Evolutionary conservation across 2,888 invertebrate genomes (phyloP).

Genomic region (Clitarchus hookeri): DNA sequence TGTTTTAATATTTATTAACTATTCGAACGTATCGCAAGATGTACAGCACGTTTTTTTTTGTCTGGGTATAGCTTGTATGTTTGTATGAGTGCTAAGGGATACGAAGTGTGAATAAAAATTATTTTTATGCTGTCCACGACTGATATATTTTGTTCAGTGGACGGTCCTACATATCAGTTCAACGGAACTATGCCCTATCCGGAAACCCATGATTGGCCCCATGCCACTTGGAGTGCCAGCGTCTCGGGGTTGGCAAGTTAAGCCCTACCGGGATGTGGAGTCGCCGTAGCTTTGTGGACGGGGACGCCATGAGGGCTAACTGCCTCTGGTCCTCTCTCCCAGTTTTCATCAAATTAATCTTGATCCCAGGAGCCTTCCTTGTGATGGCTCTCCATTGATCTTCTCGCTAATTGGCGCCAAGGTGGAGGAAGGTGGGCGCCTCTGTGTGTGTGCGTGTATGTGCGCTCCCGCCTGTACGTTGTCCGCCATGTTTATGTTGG

Average conservation of each 20-base stretch:
- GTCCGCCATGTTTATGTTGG: constrained; percentile 24
- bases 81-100: too few relatives aligned
- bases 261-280: constrained; percentile 10
- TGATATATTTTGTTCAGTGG: too few relatives aligned
- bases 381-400: constrained; percentile 38
- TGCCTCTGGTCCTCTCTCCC: constrained; percentile 29
- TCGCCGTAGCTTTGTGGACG: constrained; percentile 27
- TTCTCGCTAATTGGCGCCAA: constrained; percentile 39
- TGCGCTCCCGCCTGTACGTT: neutral
- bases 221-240: too few relatives aligned
- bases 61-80: too few relatives aligned
- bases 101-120: too few relatives aligned
- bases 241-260: constrained; percentile 16
- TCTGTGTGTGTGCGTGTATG: neutral
- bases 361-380: constrained; percentile 36
- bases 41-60: too few relatives aligned
- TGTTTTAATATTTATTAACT: too few relatives aligned
- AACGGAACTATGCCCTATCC: too few relatives aligned
- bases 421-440: constrained; percentile 27
- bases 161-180: too few relatives aligned
- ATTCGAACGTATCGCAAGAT: too few relatives aligned
- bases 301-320: constrained; percentile 32
- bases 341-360: constrained; percentile 38
- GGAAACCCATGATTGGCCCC: too few relatives aligned
- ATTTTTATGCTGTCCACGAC: too few relatives aligned